Conservation (phyloP, 2,888 invertebrate species). For the Zelleria hepariella region DNA sequence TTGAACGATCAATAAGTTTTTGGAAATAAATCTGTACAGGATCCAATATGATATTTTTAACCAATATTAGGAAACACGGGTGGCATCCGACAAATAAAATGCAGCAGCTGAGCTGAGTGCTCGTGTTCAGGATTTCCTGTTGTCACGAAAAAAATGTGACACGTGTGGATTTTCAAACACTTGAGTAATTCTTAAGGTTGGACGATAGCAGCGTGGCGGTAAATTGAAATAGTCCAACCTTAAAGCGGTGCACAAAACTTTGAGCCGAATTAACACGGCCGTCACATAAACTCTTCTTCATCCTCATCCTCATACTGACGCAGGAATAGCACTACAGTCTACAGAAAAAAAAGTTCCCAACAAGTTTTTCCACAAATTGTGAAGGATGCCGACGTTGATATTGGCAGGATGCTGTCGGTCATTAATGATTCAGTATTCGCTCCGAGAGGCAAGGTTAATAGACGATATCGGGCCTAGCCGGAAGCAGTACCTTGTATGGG, state of each 20-base stretch:
- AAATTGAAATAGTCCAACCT: no score
- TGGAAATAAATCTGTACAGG: not conserved
- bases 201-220: no score
- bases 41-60: not conserved
- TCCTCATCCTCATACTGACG: no score
- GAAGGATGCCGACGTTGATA: not conserved
- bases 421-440: not conserved
- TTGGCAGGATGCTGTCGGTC: not conserved
- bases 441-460: not conserved
- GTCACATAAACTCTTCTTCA: no score
- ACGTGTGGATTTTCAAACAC: not conserved
- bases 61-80: no score
- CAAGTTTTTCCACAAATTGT: not conserved
- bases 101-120: not conserved
- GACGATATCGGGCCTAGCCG: not conserved
- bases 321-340: not conserved
- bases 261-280: no score
- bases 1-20: no score
- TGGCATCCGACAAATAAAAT: not conserved
- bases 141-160: not conserved
- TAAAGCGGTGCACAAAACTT: no score
- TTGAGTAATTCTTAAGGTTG: no score
- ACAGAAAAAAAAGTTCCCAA: not conserved
- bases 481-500: not conserved
- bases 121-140: not conserved